Evolutionary conservation across 2,113 vertebrate genomes (phyloP).

Genomic region (Aramus guarauna): DNA sequence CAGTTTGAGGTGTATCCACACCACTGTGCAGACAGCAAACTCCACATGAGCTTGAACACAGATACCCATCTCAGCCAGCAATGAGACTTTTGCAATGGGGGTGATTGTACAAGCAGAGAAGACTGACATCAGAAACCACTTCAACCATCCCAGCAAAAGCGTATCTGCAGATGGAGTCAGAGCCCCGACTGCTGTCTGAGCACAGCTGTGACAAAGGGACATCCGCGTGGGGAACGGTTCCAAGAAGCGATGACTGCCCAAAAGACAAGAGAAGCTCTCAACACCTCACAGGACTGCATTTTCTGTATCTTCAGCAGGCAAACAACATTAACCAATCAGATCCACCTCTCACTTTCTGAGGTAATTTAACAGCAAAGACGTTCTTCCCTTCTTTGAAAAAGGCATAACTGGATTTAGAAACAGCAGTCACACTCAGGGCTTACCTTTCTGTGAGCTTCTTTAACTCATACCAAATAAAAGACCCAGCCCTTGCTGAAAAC

Average conservation of each 20-base stretch:
- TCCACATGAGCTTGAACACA: not conserved
- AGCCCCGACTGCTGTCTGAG: not conserved
- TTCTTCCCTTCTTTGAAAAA: not conserved
- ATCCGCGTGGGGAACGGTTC: fast-evolving
- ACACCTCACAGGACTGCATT: not conserved
- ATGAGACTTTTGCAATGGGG: not conserved
- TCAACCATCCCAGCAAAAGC: not conserved
- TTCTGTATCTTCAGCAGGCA: not conserved
- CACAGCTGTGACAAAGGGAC: not conserved
- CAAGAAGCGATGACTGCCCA: not conserved
- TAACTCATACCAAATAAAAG: not conserved
- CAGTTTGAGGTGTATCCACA: not conserved
- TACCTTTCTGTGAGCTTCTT: not conserved
- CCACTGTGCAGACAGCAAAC: fast-evolving
- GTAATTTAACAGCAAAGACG: no score
- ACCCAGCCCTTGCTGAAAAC: not conserved
- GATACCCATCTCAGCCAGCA: not conserved
- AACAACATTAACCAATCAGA: not conserved
- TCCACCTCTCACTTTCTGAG: not conserved
- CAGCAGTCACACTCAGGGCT: not conserved
- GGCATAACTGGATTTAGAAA: not conserved
- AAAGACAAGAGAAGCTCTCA: not conserved
- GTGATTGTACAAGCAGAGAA: not conserved
- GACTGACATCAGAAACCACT: not conserved
- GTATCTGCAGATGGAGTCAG: not conserved